Conservation (phyloP, 2,113 vertebrate genomes). For the Charina bottae region DNA sequence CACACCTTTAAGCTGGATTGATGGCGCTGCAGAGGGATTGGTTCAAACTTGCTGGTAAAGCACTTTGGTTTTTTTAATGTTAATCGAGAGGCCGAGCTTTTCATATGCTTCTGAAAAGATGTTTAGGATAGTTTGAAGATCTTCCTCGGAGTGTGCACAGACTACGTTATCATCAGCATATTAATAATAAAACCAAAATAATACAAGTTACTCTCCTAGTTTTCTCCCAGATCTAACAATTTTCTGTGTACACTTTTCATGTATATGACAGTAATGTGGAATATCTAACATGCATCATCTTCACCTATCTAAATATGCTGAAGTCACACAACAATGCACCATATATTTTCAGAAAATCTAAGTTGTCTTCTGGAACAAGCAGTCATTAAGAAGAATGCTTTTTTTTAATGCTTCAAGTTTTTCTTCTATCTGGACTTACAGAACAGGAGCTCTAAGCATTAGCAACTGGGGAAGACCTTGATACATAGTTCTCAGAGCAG, state of each 20-base stretch:
- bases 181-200: not conserved
- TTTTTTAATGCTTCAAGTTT: not conserved
- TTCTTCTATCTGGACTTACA: accelerated
- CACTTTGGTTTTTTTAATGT: no score
- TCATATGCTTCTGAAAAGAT: no score
- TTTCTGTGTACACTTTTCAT: not conserved
- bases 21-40: no score
- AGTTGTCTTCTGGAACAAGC: not conserved
- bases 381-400: not conserved
- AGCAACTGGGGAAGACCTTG: not conserved
- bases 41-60: no score
- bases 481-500: not conserved
- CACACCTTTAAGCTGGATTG: no score
- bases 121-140: no score
- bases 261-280: no score
- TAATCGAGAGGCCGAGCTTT: no score
- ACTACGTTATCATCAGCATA: no score
- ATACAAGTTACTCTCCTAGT: not conserved
- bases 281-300: not conserved
- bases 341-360: not conserved
- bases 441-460: not conserved
- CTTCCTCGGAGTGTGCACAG: no score
- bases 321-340: not conserved
- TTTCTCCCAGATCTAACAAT: not conserved
- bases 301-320: not conserved